A percentile compares a stretch with the other conserved stretches of the same genome.
phyloP scores from a whole-genome alignment of 2,888 invertebrate species.

The Macaria liturata region DNA sequence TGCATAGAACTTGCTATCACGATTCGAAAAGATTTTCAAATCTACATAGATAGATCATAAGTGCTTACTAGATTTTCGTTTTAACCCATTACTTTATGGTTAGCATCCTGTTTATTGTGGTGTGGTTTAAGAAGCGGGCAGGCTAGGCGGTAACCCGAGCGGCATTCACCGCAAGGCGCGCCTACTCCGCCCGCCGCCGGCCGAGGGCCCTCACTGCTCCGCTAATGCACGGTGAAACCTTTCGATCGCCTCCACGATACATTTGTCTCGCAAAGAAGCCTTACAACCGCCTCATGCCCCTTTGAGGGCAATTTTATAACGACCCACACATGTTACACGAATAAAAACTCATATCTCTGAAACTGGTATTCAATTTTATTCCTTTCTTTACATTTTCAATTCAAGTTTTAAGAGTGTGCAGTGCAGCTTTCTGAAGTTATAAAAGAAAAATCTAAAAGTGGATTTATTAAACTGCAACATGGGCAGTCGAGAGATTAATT shows the following conservation, averaged over 20 bases:
- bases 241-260: conserved; percentile 55
- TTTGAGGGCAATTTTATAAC: conserved; percentile 13
- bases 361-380: no score
- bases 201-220: conserved; percentile 24
- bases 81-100: conserved; percentile 11
- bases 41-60: no score
- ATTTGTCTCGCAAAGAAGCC: conserved; percentile 67
- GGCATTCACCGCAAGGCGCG: conserved; percentile 39
- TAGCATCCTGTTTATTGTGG: conserved; percentile 31
- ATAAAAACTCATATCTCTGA: neutral
- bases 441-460: conserved; percentile 7
- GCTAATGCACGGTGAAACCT: conserved; percentile 60
- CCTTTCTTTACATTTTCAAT: no score
- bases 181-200: conserved; percentile 23
- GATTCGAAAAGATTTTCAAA: no score
- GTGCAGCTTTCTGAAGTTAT: no score
- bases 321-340: conserved; percentile 19
- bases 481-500: conserved; percentile 23
- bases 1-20: no score
- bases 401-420: no score
- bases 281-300: conserved; percentile 39
- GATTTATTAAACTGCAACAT: conserved; percentile 12
- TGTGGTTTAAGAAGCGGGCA: conserved; percentile 29
- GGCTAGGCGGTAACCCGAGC: conserved; percentile 46
- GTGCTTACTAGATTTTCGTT: conserved; percentile 2